Conservation (phyloP, 2,888 invertebrate species). For the Pediacus dermestoides region DNA sequence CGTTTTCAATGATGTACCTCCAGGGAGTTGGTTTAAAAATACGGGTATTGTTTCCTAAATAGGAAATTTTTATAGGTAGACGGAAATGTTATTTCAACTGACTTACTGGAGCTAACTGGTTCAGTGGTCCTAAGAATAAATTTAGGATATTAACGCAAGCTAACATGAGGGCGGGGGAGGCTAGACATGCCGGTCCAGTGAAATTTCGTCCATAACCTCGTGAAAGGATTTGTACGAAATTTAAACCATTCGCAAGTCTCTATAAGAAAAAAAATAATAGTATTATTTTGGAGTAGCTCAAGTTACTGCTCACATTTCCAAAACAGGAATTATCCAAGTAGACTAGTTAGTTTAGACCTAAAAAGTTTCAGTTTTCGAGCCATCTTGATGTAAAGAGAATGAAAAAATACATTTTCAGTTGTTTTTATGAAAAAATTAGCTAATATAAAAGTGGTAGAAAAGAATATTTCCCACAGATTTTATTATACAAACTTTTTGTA, state of each 20-base stretch:
- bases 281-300: background rate
- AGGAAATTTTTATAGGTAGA: background rate
- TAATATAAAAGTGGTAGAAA: no score
- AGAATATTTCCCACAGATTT: no score
- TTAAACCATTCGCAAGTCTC: constrained; percentile 36
- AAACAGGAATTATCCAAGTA: no score
- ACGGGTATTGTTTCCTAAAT: constrained; percentile 44
- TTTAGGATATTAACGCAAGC: constrained; percentile 37
- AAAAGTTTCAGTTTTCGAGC: no score
- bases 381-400: no score
- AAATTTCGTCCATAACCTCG: constrained; percentile 33
- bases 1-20: constrained; percentile 42
- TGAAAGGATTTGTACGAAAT: constrained; percentile 37
- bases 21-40: constrained; percentile 43
- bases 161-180: constrained; percentile 39
- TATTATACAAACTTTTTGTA: no score
- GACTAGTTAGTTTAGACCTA: no score
- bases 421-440: no score
- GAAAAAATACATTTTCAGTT: no score
- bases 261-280: constrained; percentile 20
- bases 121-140: constrained; percentile 42
- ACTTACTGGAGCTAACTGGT: constrained; percentile 44
- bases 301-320: no score
- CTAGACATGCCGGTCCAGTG: constrained; percentile 37
- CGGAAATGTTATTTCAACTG: constrained; percentile 1